phyloP scores from a whole-genome alignment of 2,888 invertebrate genomes.

The Eilema depressum region DNA sequence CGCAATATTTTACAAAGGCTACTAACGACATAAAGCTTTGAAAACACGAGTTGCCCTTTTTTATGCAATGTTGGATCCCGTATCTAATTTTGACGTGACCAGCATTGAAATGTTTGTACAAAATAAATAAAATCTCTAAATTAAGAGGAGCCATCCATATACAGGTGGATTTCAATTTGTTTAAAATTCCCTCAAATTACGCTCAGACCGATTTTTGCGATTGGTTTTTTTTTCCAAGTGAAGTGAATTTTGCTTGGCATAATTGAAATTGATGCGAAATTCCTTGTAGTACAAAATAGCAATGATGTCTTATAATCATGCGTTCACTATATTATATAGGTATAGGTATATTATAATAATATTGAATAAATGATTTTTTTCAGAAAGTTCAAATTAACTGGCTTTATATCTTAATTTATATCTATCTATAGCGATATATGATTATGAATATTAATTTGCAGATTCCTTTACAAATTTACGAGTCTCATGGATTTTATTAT shows the following conservation, averaged over 20 bases:
- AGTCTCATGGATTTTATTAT: too few relatives aligned
- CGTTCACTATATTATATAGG: too few relatives aligned
- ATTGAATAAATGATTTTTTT: too few relatives aligned
- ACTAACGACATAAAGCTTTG: constrained; percentile 17
- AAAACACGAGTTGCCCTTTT: constrained; percentile 18
- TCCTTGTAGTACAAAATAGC: too few relatives aligned
- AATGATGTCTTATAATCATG: too few relatives aligned
- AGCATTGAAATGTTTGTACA: constrained; percentile 17
- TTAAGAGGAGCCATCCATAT: constrained; percentile 1
- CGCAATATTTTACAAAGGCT: constrained; percentile 8
- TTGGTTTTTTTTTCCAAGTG: neutral
- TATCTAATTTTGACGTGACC: constrained; percentile 18
- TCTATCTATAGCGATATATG: too few relatives aligned
- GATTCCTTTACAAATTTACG: too few relatives aligned
- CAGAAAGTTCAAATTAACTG: too few relatives aligned
- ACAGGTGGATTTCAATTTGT: constrained; percentile 2
- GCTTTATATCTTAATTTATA: too few relatives aligned
- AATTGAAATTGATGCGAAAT: neutral
- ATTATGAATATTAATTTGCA: neutral
- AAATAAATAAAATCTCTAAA: constrained; percentile 13
- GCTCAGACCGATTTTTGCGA: neutral
- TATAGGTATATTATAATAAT: too few relatives aligned
- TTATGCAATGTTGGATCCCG: constrained; percentile 12
- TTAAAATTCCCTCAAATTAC: neutral
- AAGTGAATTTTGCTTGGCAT: neutral